Evolutionary conservation across 2,888 invertebrate genomes (phyloP).

Genomic region (Archaeoteleia sp.): DNA sequence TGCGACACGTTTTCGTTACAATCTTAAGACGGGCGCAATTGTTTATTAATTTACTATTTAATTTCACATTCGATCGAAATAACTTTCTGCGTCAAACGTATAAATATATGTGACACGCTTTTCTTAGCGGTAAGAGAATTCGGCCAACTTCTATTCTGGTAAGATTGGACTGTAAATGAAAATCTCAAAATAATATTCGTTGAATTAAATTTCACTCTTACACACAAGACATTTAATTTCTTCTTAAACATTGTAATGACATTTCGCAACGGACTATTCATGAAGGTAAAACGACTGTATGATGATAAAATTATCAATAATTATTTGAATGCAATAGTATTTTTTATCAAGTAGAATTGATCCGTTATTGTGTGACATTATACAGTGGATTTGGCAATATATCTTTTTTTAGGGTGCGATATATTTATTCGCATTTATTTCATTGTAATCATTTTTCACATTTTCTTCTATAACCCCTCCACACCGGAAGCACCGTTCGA

Average conservation of each 20-base stretch:
- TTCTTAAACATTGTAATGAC: no score
- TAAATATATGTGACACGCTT: no score
- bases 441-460: constrained; percentile 33
- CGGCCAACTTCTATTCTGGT: no score
- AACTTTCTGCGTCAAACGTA: no score
- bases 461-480: constrained; percentile 12
- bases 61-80: constrained; percentile 22
- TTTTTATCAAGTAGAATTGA: constrained; percentile 26
- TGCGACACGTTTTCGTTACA: constrained; percentile 19
- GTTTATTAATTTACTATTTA: constrained; percentile 44
- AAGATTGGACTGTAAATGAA: no score
- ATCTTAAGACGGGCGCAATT: constrained; percentile 29
- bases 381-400: constrained; percentile 9
- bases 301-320: no score
- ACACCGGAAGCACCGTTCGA: constrained; percentile 22
- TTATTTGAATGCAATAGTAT: not conserved
- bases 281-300: no score
- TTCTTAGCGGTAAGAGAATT: no score
- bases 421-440: constrained; percentile 32
- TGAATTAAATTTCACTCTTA: no score
- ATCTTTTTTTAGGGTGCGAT: constrained; percentile 13
- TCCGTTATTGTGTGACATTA: constrained; percentile 4
- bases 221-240: no score
- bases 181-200: no score
- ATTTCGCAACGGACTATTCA: no score